Evolutionary conservation across 2,797 vertebrate genomes (phyloP), one percentile per base, ranked within the genome.

Genomic region (Sebastes flavidus): DNA sequence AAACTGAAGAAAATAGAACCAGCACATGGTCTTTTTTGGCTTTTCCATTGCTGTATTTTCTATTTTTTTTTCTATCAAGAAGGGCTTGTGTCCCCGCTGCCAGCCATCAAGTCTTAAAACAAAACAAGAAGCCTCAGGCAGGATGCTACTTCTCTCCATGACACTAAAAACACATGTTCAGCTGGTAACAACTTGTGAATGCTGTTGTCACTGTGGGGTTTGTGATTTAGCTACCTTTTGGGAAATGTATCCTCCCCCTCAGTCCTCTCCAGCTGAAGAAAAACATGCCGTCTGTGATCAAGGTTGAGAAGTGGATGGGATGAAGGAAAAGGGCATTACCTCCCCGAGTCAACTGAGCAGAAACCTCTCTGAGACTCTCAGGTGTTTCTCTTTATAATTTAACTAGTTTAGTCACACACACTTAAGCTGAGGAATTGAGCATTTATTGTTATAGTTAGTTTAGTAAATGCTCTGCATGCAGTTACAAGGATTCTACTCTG

Each of bases 1-100:
- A 89, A 86, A 87, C 62, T 54, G 60, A 30, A 71, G 72, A 32
- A 84, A 83, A 82, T 30, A 68, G 73, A 77, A 65, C 42, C 34
- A 75, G 16, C 85, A 90, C 74, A 82, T 76, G 75, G 77, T 83
- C 65, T 65, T 63, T 77, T 88, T 59, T 72, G 84, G 81, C 49
- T 75, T 80, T 65, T 87, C 11, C 52, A 5, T 12, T 36, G 18
- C 29, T 55, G 24, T 54, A 56, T 58, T 82, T 78, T 71, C 46
- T 16, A 4, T 58, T 63, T 76, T 60, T 63, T 66, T 55, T 71
- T 54, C 24, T 20, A 56, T 72, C 18, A 80, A 81, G 55, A 62
- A 11, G 36, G 32, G 42, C 58, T 71, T 61, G 18, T 36, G 8
- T 81, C 52, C 34, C 46, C 1, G 9, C 30, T 78, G 73, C 52